Percentiles rank a stretch among this genome's conserved stretches.
These are phyloP conservation scores for Steinernema carpocapsae DNA, from an alignment of 2,888 invertebrate genomes.

Conservation along the genomic window DNA sequence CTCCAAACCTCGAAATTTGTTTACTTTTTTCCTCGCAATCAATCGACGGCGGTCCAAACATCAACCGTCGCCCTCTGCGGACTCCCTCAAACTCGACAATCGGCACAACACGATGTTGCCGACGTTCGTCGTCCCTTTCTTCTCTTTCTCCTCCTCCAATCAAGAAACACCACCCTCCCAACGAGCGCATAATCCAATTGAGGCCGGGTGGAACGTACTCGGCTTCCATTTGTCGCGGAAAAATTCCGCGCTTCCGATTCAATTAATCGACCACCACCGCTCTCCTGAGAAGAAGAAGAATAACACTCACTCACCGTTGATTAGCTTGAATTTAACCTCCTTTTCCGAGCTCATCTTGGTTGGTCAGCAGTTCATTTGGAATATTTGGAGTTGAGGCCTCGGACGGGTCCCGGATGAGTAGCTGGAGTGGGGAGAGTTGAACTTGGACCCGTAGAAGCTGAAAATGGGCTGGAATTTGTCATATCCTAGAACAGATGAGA, in stretches of 20 bases:
- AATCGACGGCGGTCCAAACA: neutral
- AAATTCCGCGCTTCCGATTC: neutral
- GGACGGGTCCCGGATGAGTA: neutral
- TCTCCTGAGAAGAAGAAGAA: neutral
- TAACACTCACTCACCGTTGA: slow-evolving; percentile 7
- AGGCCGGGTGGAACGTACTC: neutral
- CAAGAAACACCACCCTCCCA: slow-evolving; percentile 26
- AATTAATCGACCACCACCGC: slow-evolving; percentile 6
- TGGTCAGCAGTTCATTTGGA: neutral
- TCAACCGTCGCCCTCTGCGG: neutral
- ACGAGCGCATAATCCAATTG: slow-evolving; percentile 14
- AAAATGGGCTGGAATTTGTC: neutral
- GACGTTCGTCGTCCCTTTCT: neutral
- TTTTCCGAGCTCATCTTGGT: slow-evolving; percentile 13
- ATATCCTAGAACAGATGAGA: too few relatives aligned
- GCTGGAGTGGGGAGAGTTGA: neutral
- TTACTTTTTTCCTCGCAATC: too few relatives aligned
- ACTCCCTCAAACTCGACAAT: neutral
- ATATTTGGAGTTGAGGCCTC: neutral
- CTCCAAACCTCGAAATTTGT: too few relatives aligned
- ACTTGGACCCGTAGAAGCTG: neutral
- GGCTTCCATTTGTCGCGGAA: neutral
- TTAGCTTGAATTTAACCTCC: slow-evolving; percentile 28
- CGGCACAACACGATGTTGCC: neutral
- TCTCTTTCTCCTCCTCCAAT: slow-evolving; percentile 4